Conservation (phyloP, 2,888 invertebrate genomes). For the Netelia virgata region DNA sequence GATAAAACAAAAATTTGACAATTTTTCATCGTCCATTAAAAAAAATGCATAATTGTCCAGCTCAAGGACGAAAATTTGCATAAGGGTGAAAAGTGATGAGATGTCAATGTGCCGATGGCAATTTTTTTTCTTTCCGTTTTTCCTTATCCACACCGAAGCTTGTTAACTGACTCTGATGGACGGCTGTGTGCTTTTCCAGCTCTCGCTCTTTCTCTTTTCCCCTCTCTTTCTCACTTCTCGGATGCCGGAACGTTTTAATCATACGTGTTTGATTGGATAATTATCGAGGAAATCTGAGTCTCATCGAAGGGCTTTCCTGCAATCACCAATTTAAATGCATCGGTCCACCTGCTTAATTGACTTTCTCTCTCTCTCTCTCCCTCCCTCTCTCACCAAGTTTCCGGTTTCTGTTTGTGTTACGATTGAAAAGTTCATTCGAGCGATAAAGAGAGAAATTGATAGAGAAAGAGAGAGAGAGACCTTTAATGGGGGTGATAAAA, state of each 20-base stretch:
- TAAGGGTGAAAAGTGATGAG: too few species aligned
- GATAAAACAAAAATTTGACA: too few species aligned
- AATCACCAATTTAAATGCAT: slow-evolving; percentile 65
- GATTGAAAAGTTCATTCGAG: not conserved
- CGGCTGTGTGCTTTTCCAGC: too few species aligned
- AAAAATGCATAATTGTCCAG: too few species aligned
- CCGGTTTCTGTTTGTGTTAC: not conserved
- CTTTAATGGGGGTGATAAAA: not conserved
- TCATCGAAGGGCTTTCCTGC: slow-evolving; percentile 18
- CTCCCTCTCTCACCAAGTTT: too few species aligned
- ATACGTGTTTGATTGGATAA: slow-evolving; percentile 34
- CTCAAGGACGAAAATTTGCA: too few species aligned
- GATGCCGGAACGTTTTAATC: too few species aligned
- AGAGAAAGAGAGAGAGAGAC: slow-evolving; percentile 9
- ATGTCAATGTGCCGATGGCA: too few species aligned
- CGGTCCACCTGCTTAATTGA: slow-evolving; percentile 38
- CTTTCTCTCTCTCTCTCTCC: not conserved
- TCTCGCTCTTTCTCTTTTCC: too few species aligned
- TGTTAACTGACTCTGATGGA: too few species aligned
- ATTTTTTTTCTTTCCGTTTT: not conserved
- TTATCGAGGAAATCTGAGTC: slow-evolving; percentile 27
- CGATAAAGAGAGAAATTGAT: not conserved
- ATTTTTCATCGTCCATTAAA: too few species aligned
- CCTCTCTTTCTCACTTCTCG: too few species aligned
- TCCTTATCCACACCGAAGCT: not conserved